phyloP scores from a whole-genome alignment of 2,888 invertebrate species.

The Stenotaenia linearis region DNA sequence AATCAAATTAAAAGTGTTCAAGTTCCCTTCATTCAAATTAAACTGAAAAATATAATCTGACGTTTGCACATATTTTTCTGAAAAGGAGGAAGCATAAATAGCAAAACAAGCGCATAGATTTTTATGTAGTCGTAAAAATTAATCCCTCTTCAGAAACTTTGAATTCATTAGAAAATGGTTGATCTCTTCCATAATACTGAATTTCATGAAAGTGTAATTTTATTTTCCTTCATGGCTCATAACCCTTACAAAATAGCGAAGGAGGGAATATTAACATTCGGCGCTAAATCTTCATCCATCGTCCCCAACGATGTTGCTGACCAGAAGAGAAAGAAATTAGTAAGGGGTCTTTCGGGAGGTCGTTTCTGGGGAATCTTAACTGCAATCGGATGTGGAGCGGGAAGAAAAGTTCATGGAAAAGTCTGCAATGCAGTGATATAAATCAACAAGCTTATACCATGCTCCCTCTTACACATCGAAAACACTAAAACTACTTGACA shows the following conservation, averaged over 20 bases:
- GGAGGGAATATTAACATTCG: not conserved
- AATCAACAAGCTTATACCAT: not conserved
- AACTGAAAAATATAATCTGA: too few species aligned
- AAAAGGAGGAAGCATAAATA: not conserved
- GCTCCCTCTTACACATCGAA: not conserved
- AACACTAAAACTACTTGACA: not conserved
- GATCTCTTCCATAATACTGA: not conserved
- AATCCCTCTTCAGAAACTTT: not conserved
- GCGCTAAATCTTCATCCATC: not conserved
- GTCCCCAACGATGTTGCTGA: not conserved
- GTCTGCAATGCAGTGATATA: not conserved
- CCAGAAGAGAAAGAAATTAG: not conserved
- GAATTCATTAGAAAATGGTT: not conserved
- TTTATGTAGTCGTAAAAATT: not conserved
- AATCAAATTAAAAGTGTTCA: too few species aligned
- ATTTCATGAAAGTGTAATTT: not conserved
- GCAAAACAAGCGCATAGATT: not conserved
- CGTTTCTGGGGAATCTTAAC: not conserved
- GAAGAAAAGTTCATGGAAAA: not conserved
- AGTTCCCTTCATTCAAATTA: too few species aligned
- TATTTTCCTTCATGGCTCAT: not conserved
- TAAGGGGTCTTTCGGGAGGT: not conserved
- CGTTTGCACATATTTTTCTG: too few species aligned
- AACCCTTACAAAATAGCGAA: not conserved
- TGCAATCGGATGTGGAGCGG: not conserved